Evolutionary conservation across 1,140 invertebrate species (phyloP), one percentile per base, ranked within the genome.

Genomic region (Cotesia chilonis): DNA sequence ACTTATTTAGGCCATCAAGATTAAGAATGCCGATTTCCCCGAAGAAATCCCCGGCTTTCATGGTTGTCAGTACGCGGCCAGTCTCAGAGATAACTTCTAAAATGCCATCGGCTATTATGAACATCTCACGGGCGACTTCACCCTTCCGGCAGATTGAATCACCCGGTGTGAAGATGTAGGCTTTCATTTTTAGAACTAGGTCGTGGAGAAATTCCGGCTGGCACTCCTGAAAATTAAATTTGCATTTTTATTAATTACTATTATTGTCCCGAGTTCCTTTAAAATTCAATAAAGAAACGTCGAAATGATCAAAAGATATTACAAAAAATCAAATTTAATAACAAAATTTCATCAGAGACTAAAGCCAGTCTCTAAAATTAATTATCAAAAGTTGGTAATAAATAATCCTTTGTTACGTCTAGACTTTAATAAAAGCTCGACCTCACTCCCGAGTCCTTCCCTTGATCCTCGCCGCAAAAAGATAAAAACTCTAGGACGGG

Each of bases 41-140:
- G 81, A 99, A 99, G 87, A 98, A 99, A 85, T 98, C 96, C 0
- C 97, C 97, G 10, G 96, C 95, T 81, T 96, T 95, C 96, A 99
- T 98, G 60, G 95, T 96, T 0, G 96, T 98, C 7, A 98, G 86
- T 0, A 99, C 95, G 81, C 94, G 91, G 2, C 96, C 96, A 41
- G 92, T 94, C 84, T 98, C 96, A 81, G 96, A 98, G 76, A 96
- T 94, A 10, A 99, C 96, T 88, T 99, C 96, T 35, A 98, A 88
- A 76, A 98, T 96, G 5, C 97, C 97, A 84, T 98, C 96, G 7
- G 96, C 96, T 79, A 98, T 98, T 78, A 99, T 98, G 81, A 98
- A 99, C 96, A 99, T 98, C 87, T 99, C 97, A 77, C 96, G 87
- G 0, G 96, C 97, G 10, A 97, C 95, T 89, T 97, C 93, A 77